Evolutionary conservation across 2,113 vertebrate genomes (phyloP), one percentile per base, ranked within the genome.

Genomic region (Tautogolabrus adspersus): DNA sequence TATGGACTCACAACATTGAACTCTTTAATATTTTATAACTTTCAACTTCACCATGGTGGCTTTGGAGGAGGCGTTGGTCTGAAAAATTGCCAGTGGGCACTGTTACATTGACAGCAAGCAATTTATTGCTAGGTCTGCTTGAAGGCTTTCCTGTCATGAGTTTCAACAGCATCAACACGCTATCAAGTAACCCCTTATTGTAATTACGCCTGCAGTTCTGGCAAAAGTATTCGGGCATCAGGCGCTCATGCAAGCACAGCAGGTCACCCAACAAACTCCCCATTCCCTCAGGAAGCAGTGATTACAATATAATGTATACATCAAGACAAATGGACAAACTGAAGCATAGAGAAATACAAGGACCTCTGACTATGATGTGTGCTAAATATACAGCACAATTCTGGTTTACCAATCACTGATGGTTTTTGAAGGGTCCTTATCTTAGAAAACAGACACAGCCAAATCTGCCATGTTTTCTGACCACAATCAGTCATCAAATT

Each of bases 21-120:
- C 70, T 81, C 66, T 70, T 92, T 90, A 90, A 91, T 92, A 91
- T 91, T 93, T 91, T 79, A 91, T 89, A 81, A 90, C 69, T 86
- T 91, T 87, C 81, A 87, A 66, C 77, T 83, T 89, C 75, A 88
- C 77, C 72, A 61, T 42, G 67, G 79, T 79, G 68, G 79, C 69
- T 87, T 82, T 81, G 66, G 80, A 83, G 57, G 69, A 67, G 81
- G 68, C 56, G 19, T 59, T 70, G 21, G 79, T 81, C 71, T 65
- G 73, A 81, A 73, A 80, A 71, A 70, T 58, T 66, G 87, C 84
- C 86, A 67, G 82, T 75, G 77, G 84, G 80, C 76, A 80, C 70
- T 46, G 86, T 81, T 72, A 75, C 63, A 72, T 49, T 70, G 77
- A 86, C 85, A 80, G 71, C 67, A 37, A 79, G 57, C 66, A 77